Evolutionary conservation across 2,797 vertebrate genomes (phyloP).

Genomic region (Myiotriccus ornatus): DNA sequence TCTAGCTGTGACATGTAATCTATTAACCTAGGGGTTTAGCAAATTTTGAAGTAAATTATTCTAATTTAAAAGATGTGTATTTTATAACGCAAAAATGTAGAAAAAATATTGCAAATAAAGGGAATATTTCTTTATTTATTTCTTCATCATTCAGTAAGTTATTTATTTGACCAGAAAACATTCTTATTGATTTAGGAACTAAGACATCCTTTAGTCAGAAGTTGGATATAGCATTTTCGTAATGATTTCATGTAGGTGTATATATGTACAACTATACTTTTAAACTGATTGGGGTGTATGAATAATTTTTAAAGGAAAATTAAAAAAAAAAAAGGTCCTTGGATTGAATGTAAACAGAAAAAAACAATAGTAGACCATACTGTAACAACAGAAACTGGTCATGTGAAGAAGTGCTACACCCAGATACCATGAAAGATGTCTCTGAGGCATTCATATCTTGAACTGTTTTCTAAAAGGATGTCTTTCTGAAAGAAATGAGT

Average conservation of each 20-base stretch:
- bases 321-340: rapidly evolving
- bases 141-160: background rate
- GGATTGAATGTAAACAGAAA: background rate
- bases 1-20: background rate
- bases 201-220: background rate
- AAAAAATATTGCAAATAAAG: background rate
- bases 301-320: background rate
- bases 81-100: background rate
- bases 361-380: background rate
- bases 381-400: background rate
- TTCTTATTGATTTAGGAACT: background rate
- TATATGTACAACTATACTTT: background rate
- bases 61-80: background rate
- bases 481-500: background rate
- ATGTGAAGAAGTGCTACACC: background rate
- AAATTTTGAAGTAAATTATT: background rate
- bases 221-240: background rate
- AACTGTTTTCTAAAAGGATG: background rate
- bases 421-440: background rate
- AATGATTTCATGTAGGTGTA: background rate
- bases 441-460: background rate
- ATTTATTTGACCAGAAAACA: background rate
- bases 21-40: background rate
- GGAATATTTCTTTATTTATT: background rate
- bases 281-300: background rate